Percentiles rank a stretch among this genome's conserved stretches.
Evolutionary conservation across 1,140 invertebrate genomes (phyloP).

Genomic region (Saxidomus purpurata): DNA sequence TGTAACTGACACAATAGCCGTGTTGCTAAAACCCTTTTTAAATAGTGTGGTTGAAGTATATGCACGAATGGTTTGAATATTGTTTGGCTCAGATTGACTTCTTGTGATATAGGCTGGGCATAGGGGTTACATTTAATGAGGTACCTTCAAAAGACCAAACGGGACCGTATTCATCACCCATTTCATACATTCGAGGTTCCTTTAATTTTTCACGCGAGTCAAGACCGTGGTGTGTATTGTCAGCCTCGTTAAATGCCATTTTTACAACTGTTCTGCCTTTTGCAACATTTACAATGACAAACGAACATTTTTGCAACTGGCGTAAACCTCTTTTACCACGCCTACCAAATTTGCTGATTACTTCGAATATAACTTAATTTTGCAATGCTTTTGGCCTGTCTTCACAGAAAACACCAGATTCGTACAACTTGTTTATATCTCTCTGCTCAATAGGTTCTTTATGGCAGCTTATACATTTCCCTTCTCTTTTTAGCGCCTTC

Average conservation of each 20-base stretch:
- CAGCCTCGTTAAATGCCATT: conserved; percentile 8
- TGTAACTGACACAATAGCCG: too few relatives aligned
- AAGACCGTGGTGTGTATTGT: background rate
- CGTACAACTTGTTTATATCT: conserved; percentile 12
- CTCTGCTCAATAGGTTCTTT: conserved; percentile 15
- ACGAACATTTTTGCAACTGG: background rate
- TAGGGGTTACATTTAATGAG: too few relatives aligned
- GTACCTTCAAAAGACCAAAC: background rate
- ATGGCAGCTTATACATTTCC: background rate
- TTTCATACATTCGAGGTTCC: conserved; percentile 19
- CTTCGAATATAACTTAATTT: conserved; percentile 38
- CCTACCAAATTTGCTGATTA: too few relatives aligned
- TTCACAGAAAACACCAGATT: conserved; percentile 13
- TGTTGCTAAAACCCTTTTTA: too few relatives aligned
- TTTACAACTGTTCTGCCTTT: background rate
- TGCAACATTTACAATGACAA: background rate
- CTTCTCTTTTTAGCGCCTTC: conserved; percentile 13
- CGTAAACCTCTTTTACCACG: too few relatives aligned
- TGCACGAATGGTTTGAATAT: too few relatives aligned
- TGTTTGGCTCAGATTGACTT: too few relatives aligned
- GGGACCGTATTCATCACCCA: background rate
- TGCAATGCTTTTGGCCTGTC: background rate
- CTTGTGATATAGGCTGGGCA: too few relatives aligned
- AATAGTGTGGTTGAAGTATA: too few relatives aligned
- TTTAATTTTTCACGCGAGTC: background rate